Conservation (phyloP, 2,113 vertebrate species). For the Caloenas nicobarica region DNA sequence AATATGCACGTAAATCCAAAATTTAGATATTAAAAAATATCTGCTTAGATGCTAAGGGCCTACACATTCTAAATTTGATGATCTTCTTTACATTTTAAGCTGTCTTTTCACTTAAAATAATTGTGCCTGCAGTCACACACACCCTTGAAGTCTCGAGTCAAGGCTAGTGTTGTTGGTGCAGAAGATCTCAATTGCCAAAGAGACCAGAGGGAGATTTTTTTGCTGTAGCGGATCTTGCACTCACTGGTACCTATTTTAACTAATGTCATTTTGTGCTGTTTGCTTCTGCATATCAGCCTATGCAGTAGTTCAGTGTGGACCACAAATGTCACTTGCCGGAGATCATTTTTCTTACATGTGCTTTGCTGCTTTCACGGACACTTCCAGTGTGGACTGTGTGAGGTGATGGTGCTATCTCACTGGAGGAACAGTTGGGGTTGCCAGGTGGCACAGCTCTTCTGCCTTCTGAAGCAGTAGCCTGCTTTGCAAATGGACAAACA, state of each 20-base stretch:
- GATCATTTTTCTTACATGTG: background rate
- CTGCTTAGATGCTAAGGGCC: background rate
- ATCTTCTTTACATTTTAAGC: background rate
- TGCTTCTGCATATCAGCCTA: background rate
- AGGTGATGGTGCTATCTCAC: rapidly evolving
- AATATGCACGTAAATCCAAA: background rate
- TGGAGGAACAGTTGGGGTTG: background rate
- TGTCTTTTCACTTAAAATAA: background rate
- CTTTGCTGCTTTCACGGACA: background rate
- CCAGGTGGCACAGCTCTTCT: background rate
- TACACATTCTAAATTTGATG: background rate
- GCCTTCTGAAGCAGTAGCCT: background rate
- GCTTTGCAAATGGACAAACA: background rate
- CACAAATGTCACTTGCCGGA: background rate
- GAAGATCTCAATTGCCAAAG: background rate
- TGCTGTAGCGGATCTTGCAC: background rate
- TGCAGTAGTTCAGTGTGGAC: background rate
- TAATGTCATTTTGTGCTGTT: background rate
- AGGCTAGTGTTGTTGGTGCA: background rate
- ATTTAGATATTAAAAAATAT: background rate
- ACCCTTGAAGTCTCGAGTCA: background rate
- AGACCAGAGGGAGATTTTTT: background rate
- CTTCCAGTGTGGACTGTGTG: rapidly evolving
- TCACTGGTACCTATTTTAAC: background rate
- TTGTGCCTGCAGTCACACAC: background rate